These are phyloP conservation scores for Pontoporia blainvillei DNA, from an alignment of 2,113 vertebrate genomes.

Conservation along the genomic window DNA sequence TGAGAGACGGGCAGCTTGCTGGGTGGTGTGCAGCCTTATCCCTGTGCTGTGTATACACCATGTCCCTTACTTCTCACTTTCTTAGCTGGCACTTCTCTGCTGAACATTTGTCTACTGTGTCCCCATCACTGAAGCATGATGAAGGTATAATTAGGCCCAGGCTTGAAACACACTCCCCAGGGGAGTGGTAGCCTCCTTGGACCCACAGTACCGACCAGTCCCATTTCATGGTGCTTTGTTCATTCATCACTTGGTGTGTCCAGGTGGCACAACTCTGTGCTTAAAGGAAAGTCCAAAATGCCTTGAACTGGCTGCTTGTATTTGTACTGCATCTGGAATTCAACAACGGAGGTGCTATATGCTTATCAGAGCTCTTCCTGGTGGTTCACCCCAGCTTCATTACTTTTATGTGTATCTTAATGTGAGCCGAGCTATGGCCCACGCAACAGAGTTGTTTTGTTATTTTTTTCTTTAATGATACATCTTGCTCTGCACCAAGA, in stretches of 20 bases:
- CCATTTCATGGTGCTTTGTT: neutral
- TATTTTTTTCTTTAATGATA: neutral
- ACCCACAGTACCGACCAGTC: too few species aligned
- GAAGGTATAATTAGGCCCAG: neutral
- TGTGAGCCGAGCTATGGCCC: neutral
- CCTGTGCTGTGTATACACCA: fast-evolving
- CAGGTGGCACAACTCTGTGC: neutral
- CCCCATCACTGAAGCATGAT: neutral
- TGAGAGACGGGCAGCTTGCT: neutral
- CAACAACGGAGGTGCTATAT: fast-evolving
- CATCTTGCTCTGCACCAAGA: neutral
- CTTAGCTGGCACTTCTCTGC: neutral
- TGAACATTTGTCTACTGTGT: neutral
- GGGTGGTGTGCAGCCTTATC: fast-evolving
- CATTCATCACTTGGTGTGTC: neutral
- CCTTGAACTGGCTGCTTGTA: neutral
- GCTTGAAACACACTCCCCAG: neutral
- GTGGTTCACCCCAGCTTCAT: neutral
- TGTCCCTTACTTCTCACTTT: too few species aligned
- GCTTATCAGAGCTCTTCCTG: neutral
- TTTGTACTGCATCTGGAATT: neutral
- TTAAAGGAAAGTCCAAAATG: fast-evolving
- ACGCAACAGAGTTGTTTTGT: neutral
- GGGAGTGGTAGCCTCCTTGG: neutral
- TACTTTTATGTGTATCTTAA: neutral